Evolutionary conservation across 2,888 invertebrate genomes (phyloP), one percentile per base, ranked within the genome.

Genomic region (Carabus problematicus): DNA sequence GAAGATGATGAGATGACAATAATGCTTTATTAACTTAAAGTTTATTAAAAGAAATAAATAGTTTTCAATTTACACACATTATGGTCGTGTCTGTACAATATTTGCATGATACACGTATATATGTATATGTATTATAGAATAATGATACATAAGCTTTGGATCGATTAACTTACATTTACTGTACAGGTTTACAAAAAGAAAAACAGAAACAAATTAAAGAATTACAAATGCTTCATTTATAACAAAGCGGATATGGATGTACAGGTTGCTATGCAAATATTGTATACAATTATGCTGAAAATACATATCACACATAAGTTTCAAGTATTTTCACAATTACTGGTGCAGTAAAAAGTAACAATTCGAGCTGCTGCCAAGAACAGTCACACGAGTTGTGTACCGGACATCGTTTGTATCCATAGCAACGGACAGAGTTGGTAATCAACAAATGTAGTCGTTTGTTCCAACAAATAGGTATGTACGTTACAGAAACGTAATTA

Each of bases 21-120:
- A 3, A 29, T 29, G 29, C 29, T 29, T 14, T 56, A 56, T 19
- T 64, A 64, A 64, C 64, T 67, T 49, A 67, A 66, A 67, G 43
- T 60, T 68, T 68, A 68, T 61, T 55, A 56, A 40, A 56, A 60
- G 60, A 68, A 68, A 68, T 68, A 68, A 68, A 68, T 68, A 68
- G 60, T 60, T 68, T 64, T 64, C 12, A 43, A 60, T 68, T 68
- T 68, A 68, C 60, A 68, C 67, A 52, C 54, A 68, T n/a, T 60
- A 54, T 66, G 54, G 29, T n/a, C n/a, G 29, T 29, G 29, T 29
- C 29, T 68, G 52, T 68, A 68, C 67, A 68, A 68, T 68, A 68
- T 68, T 68, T 68, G 67, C 67, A 60, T 61, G 54, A 56, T 64
- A 64, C 64, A 64, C 56, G 56, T 29, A 29, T 29, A 29, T 29